Evolutionary conservation across 1,140 invertebrate genomes (phyloP), one percentile per base, ranked within the genome.

Genomic region (Scaptomyza hsui): DNA sequence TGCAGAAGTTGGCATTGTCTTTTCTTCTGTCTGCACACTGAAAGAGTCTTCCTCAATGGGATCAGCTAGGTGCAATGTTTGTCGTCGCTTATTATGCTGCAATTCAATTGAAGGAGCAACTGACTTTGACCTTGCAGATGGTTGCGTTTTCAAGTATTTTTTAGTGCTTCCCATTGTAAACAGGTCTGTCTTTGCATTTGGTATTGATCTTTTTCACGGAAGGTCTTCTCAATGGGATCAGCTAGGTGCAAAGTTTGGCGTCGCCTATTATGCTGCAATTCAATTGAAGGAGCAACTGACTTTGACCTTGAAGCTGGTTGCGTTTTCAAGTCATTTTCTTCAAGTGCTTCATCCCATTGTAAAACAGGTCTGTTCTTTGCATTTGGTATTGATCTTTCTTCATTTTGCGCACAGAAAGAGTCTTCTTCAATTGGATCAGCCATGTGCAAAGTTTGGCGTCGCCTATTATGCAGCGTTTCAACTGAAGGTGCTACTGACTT

Each of bases 211-310:
- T n/a, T 1, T 4, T n/a, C 26, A 41, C 48, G n/a, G n/a, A 0
- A 10, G 3, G 12, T 39, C 49, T 37, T 65, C 62, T n/a, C 56
- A 10, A 60, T 69, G 61, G 52, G 44, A 21, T 69, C 65, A 6
- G 39, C 39, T n/a, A 41, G 13, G n/a, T 15, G 39, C 39, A 41
- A 4, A 1, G 39, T 41, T 41, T 41, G 39, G 16, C 39, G n/a
- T 3, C n/a, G 7, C 37, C 13, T 39, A 3, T 2, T 3, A 3
- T 29, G 7, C 3, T 29, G 3, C 41, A 9, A 7, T 16, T 18
- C 41, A 2, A 42, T 5, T 18, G 19, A 3, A 13, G 18, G 16
- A 19, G 7, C 18, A 19, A 2, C 18, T 19, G 42, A 12, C 1
- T n/a, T 10, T 21, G 0, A 10, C 4, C 13, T 21, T 29, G 12